Evolutionary conservation across 2,888 invertebrate species (phyloP), one percentile per base, ranked within the genome.

Genomic region (Physocephala rufipes): DNA sequence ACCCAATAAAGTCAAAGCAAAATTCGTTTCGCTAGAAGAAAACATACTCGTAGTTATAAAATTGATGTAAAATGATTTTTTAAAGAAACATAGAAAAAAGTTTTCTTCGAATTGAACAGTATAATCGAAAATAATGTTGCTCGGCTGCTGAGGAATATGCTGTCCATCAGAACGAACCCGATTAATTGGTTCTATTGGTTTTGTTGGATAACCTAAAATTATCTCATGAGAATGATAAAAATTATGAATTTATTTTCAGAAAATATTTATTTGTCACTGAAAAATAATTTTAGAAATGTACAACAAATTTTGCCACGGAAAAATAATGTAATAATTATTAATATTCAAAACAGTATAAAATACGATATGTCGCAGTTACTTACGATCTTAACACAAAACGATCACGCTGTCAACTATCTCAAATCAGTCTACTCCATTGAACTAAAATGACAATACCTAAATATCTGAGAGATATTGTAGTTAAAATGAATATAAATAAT

Each of bases 121-220:
- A 49, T 7, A 61, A 71, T 69, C 36, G 58, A 58, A 66, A 70
- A 65, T 62, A 16, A 65, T 47, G 19, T 81, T 82, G 82, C 81
- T 81, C 82, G 81, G 80, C 79, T 80, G 80, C 80, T 81, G 79
- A 77, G 70, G 80, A 78, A 81, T 81, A 80, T 79, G 79, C 80
- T 80, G 79, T 79, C 80, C 74, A 74, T 72, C 26, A 67, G 16
- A 28, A 36, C 28, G 15, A 24, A 58, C 24, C n/a, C n/a, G n/a
- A n/a, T n/a, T n/a, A n/a, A n/a, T n/a, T 58, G 58, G 26, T 24
- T 58, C 12, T 28, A 28, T 15, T n/a, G n/a, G n/a, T n/a, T n/a
- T n/a, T n/a, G n/a, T n/a, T n/a, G n/a, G 26, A 26, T 58, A 58
- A 58, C 28, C 24, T 58, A 16, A 26, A 21, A 58, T 28, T 28